Conservation (phyloP, 1,140 invertebrate genomes). For the Notospermus geniculatus region DNA sequence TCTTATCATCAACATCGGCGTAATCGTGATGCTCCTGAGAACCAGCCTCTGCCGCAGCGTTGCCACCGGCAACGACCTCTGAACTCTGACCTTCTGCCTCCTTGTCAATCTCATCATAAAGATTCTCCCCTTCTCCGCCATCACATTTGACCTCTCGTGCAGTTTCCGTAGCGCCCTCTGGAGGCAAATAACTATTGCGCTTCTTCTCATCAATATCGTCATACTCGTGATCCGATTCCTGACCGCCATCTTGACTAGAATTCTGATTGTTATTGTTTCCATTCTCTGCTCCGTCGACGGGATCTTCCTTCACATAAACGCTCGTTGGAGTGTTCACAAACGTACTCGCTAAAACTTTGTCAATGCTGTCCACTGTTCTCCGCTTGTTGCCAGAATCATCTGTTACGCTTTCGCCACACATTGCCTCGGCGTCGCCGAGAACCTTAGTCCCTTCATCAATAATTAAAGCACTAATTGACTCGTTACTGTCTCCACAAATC, state of each 20-base stretch:
- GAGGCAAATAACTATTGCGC: not conserved
- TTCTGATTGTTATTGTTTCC: not conserved
- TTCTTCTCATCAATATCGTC: constrained; percentile 1
- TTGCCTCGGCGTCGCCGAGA: no score
- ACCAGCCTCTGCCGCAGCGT: not conserved
- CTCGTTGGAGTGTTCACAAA: not conserved
- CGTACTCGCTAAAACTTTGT: no score
- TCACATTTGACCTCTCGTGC: no score
- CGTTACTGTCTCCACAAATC: no score
- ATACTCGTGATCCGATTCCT: not conserved
- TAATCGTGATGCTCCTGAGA: constrained; percentile 2
- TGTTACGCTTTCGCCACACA: no score
- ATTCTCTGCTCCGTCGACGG: not conserved
- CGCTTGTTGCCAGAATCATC: no score
- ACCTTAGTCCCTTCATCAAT: no score
- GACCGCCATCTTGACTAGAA: not conserved
- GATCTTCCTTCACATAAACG: not conserved
- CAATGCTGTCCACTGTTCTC: no score
- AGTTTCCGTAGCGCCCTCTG: not conserved
- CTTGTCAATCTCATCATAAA: constrained; percentile 5
- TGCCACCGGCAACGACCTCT: not conserved
- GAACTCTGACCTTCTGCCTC: not conserved
- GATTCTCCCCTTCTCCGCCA: not conserved
- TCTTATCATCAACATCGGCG: constrained; percentile 5
- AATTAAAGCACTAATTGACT: no score